These are phyloP conservation scores for Tipula unca DNA, from an alignment of 2,888 invertebrate genomes.

Conservation along the genomic window DNA sequence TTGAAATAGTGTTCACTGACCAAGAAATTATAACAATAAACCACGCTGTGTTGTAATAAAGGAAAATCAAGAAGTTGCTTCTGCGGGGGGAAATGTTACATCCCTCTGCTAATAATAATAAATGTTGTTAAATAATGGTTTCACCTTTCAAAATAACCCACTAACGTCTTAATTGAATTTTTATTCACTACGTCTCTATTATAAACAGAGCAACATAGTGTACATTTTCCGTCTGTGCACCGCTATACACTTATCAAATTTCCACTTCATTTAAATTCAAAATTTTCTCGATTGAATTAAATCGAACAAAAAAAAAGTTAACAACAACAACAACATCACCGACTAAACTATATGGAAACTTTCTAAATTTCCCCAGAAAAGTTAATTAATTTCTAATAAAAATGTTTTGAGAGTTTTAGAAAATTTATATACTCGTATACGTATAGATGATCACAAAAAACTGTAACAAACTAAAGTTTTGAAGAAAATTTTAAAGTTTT, in stretches of 20 bases:
- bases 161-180: too few relatives aligned
- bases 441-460: neutral
- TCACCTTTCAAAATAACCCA: too few relatives aligned
- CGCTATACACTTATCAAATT: neutral
- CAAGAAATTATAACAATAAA: too few relatives aligned
- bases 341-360: neutral
- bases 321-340: too few relatives aligned
- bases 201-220: neutral
- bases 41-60: too few relatives aligned
- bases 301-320: neutral
- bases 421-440: too few relatives aligned
- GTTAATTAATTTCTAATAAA: neutral
- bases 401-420: neutral
- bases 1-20: too few relatives aligned
- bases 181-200: neutral
- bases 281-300: neutral
- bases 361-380: neutral
- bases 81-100: too few relatives aligned
- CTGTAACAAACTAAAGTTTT: neutral
- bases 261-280: neutral
- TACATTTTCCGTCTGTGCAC: neutral
- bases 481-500: neutral
- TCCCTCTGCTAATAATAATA: too few relatives aligned
- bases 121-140: too few relatives aligned
- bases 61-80: too few relatives aligned